phyloP scores from a whole-genome alignment of 2,797 vertebrate species.

The Rostrhamus sociabilis region DNA sequence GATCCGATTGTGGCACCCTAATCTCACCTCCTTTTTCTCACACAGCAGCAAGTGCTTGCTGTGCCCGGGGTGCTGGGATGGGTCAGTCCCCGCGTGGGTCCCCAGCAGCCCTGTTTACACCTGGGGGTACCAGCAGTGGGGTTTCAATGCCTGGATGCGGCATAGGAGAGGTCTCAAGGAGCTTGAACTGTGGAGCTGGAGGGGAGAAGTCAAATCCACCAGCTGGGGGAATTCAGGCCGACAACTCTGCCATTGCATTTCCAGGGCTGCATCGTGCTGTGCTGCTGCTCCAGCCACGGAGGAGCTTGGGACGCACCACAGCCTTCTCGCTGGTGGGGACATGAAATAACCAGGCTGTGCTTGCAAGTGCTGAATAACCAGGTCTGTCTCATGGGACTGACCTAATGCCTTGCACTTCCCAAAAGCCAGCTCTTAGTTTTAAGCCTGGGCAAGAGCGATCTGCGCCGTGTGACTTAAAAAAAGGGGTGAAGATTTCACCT shows the following conservation, averaged over 20 bases:
- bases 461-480: neutral
- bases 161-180: neutral
- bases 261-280: rapidly evolving
- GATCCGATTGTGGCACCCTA: rapidly evolving
- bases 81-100: neutral
- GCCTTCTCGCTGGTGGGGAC: neutral
- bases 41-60: neutral
- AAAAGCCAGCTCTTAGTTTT: neutral
- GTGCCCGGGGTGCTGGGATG: neutral
- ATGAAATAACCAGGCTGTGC: neutral
- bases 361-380: neutral
- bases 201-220: neutral
- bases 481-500: neutral
- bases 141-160: neutral
- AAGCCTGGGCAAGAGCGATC: neutral
- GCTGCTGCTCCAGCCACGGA: neutral
- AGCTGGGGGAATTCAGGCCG: neutral
- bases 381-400: neutral
- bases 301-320: neutral
- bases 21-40: neutral
- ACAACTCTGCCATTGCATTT: neutral
- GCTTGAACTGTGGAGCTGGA: neutral
- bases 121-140: neutral
- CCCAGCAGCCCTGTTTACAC: neutral
- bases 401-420: neutral